These are phyloP conservation scores for Sicus ferrugineus DNA, from an alignment of 2,888 invertebrate genomes.

Conservation along the genomic window DNA sequence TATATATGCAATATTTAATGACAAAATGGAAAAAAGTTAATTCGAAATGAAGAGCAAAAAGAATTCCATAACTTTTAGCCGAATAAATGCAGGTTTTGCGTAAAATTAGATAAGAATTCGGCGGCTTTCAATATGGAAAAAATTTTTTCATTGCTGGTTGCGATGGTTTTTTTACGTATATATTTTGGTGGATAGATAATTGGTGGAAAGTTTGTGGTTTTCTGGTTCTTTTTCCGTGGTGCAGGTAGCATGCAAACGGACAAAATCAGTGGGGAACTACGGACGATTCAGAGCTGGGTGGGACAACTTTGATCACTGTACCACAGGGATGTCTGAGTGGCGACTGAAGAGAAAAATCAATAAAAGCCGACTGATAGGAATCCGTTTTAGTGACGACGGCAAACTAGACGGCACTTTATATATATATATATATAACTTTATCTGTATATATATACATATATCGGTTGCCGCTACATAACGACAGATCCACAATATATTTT, in stretches of 20 bases:
- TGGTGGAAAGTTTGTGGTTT: constrained; percentile 5
- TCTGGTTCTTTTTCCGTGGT: not conserved
- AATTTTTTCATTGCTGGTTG: too few species aligned
- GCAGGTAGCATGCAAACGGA: not conserved
- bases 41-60: not conserved
- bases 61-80: not conserved
- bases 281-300: not conserved
- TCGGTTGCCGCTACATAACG: too few species aligned
- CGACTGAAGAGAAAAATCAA: constrained; percentile 6
- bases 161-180: constrained; percentile 29
- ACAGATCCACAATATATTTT: too few species aligned
- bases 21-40: not conserved
- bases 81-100: not conserved
- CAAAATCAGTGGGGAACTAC: not conserved
- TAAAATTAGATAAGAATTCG: constrained; percentile 10
- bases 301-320: not conserved
- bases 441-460: too few species aligned
- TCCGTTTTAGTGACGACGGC: not conserved
- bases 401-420: not conserved
- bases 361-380: not conserved
- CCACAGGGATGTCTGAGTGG: not conserved
- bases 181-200: constrained; percentile 30
- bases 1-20: not conserved
- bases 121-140: constrained; percentile 33
- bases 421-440: too few species aligned